phyloP scores from a whole-genome alignment of 2,797 vertebrate genomes.

The Chrysocyon brachyurus region DNA sequence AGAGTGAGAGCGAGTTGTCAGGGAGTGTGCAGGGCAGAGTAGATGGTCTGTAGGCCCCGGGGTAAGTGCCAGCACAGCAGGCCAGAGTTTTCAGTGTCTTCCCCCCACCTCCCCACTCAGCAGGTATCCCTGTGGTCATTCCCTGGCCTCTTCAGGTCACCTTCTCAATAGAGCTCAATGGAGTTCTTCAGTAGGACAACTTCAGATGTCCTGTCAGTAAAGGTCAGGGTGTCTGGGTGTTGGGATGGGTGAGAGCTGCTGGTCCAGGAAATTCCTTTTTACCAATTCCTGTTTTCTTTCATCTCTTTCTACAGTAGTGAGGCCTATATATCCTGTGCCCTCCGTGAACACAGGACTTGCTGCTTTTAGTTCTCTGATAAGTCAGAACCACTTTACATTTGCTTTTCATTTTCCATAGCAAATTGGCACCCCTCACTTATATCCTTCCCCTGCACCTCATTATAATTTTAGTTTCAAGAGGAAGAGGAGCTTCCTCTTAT shows the following conservation, averaged over 20 bases:
- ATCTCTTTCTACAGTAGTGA: not conserved
- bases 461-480: constrained; percentile 19
- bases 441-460: not conserved
- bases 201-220: not conserved
- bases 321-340: not conserved
- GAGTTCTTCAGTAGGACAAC: not conserved
- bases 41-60: not conserved
- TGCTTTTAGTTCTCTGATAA: not conserved
- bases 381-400: not conserved
- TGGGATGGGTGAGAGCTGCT: not conserved
- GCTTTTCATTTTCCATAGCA: not conserved
- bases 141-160: not conserved
- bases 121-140: not conserved
- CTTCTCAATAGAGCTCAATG: not conserved
- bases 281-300: not conserved
- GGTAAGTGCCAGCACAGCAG: not conserved
- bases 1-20: not conserved
- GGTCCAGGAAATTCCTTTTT: not conserved
- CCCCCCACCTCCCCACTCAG: not conserved
- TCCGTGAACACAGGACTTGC: not conserved
- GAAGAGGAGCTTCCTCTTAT: not conserved
- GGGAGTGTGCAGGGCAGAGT: not conserved
- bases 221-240: not conserved
- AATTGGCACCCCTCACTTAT: not conserved
- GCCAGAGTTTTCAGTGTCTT: not conserved